Evolutionary conservation across 2,888 invertebrate species (phyloP), one percentile per base, ranked within the genome.

Genomic region (Amblyteles armatorius): DNA sequence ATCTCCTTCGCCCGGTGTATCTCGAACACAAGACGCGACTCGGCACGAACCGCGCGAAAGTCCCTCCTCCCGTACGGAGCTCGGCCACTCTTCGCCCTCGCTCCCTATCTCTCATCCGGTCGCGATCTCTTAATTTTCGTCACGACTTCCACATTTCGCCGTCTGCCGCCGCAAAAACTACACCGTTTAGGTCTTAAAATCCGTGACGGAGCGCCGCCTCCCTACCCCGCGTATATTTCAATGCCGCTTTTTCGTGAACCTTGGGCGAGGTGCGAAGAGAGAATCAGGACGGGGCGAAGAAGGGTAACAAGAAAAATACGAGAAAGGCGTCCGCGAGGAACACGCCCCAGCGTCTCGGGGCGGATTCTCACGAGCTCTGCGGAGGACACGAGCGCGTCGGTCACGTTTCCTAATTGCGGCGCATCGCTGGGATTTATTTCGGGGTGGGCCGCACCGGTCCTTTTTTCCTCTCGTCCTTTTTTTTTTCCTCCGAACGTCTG

Each of bases 401-500:
- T 93, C 93, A 92, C 91, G 90, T 90, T 91, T 86, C 88, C 90
- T 93, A 92, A 93, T 93, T 91, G 92, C 88, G 87, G 87, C 86
- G 86, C 88, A 88, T 89, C 84, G 85, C 87, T 88, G 89, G 82
- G 84, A 85, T 87, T 89, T 88, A 90, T 90, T 90, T 88, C 87
- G 87, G 88, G 87, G 86, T 87, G 88, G 88, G 86, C 80, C 71
- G 74, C 80, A 16, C 60, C 65, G 63, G 55, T n/a, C 22, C 63
- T 68, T 60, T 69, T 69, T 67, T 57, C 67, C 13, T 69, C 26
- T 11, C 29, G 6, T 13, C 19, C 50, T 36, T 69, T 63, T 65
- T 50, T 71, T 33, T 5, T 11, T 13, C 29, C 36, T n/a, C 36
- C 76, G 19, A 55, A 13, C 65, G 44, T 52, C 52, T 19, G 7